Percentiles rank a stretch among this genome's conserved stretches.
Conservation (phyloP, 2,888 invertebrate species). For the Aethes cnicana region DNA sequence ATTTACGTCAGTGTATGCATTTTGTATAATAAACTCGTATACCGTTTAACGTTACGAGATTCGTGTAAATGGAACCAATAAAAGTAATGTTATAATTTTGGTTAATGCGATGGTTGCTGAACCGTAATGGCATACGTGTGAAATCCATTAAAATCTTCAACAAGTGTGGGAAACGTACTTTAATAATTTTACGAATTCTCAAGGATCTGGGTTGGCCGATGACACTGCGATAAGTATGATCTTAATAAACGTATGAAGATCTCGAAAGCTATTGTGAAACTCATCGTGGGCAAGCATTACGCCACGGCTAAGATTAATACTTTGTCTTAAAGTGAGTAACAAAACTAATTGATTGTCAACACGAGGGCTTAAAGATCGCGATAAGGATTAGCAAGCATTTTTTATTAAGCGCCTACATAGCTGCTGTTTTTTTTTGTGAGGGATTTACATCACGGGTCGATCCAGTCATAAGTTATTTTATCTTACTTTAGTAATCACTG, state of each 20-base stretch:
- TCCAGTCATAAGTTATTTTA: too few relatives aligned
- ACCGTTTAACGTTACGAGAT: slow-evolving; percentile 17
- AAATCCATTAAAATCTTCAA: slow-evolving; percentile 19
- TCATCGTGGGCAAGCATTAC: slow-evolving; percentile 19
- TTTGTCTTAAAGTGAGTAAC: slow-evolving; percentile 27
- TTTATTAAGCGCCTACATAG: slow-evolving; percentile 9
- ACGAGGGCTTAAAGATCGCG: slow-evolving; percentile 23
- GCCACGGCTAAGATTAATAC: slow-evolving; percentile 25
- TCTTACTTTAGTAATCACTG: too few relatives aligned
- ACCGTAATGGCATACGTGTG: slow-evolving; percentile 22
- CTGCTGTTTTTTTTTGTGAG: not conserved
- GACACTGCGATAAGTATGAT: slow-evolving; percentile 19
- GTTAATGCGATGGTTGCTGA: slow-evolving; percentile 11
- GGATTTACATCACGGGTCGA: too few relatives aligned
- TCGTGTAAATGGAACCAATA: slow-evolving; percentile 22
- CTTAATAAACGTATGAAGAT: slow-evolving; percentile 24
- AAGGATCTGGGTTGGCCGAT: slow-evolving; percentile 24
- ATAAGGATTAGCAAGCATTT: slow-evolving; percentile 16
- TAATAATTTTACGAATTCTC: slow-evolving; percentile 17
- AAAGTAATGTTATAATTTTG: slow-evolving; percentile 23
- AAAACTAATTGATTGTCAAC: slow-evolving; percentile 32
- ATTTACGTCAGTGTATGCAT: slow-evolving; percentile 12
- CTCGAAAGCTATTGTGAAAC: slow-evolving; percentile 26
- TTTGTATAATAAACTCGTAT: slow-evolving; percentile 21
- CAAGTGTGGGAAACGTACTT: slow-evolving; percentile 18